phyloP scores from a whole-genome alignment of 2,113 vertebrate species.

The Apteryx owenii region DNA sequence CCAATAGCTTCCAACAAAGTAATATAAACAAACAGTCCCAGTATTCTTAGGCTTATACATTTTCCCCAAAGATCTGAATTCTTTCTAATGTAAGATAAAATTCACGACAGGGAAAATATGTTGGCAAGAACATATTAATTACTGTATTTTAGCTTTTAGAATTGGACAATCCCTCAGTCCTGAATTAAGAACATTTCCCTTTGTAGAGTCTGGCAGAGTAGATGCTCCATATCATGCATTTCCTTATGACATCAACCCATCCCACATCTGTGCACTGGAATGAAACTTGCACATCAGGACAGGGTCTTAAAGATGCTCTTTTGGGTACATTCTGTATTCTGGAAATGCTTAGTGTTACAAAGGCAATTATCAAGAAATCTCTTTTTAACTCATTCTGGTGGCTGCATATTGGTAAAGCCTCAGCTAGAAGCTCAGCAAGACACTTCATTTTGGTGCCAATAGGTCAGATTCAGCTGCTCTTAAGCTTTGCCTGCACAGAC shows the following conservation, averaged over 20 bases:
- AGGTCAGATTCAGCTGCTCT: neutral
- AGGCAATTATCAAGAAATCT: neutral
- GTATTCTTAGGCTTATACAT: slow-evolving; percentile 18
- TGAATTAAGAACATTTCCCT: slow-evolving; percentile 29
- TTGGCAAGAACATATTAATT: slow-evolving; percentile 54
- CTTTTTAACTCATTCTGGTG: neutral
- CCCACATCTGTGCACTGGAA: neutral
- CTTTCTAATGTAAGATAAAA: slow-evolving; percentile 47
- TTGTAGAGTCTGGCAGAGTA: neutral
- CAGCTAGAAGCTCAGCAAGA: neutral
- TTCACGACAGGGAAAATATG: slow-evolving; percentile 18
- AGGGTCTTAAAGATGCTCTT: neutral
- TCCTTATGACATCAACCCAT: slow-evolving; percentile 11
- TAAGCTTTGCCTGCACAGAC: neutral
- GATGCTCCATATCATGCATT: neutral
- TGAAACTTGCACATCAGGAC: neutral
- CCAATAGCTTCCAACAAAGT: slow-evolving; percentile 28
- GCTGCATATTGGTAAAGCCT: neutral
- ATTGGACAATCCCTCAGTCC: neutral
- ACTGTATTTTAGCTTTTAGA: slow-evolving; percentile 23
- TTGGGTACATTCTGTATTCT: neutral
- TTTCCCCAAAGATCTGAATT: slow-evolving; percentile 38
- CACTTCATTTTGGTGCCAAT: neutral
- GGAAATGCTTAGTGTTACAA: neutral
- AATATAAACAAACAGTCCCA: slow-evolving; percentile 27